A percentile compares a stretch with the other conserved stretches of the same genome.
Evolutionary conservation across 2,113 vertebrate species (phyloP).

Genomic region (Pseudorasbora parva): DNA sequence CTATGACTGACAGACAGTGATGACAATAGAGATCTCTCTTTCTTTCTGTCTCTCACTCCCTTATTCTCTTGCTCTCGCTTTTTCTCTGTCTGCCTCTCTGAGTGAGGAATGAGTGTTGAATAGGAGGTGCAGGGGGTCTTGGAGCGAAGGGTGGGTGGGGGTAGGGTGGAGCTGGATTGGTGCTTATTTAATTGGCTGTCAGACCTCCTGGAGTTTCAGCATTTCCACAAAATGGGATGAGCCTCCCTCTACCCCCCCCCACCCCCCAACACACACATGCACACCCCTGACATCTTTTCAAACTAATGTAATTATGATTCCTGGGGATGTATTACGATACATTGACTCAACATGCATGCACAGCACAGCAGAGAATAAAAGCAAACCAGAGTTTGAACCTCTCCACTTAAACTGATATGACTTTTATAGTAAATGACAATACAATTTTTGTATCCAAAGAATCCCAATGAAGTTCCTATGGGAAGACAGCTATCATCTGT

Average conservation of each 20-base stretch:
- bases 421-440: constrained; percentile 26
- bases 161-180: constrained; percentile 63
- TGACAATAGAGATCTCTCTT: constrained; percentile 56
- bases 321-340: constrained; percentile 52
- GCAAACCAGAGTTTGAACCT: constrained; percentile 27
- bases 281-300: constrained; percentile 60
- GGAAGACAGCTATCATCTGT: neutral
- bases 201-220: constrained; percentile 69
- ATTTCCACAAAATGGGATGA: constrained; percentile 64
- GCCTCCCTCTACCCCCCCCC: constrained; percentile 28
- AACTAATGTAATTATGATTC: constrained; percentile 63
- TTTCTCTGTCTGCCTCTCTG: constrained; percentile 61
- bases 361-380: constrained; percentile 48
- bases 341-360: constrained; percentile 55
- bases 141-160: constrained; percentile 53
- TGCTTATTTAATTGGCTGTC: constrained; percentile 72
- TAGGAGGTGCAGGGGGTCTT: constrained; percentile 57
- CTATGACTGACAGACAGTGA: constrained; percentile 60
- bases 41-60: constrained; percentile 52
- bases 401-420: constrained; percentile 26
- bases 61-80: constrained; percentile 52
- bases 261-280: constrained; percentile 35
- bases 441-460: neutral
- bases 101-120: constrained; percentile 59
- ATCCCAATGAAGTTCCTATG: neutral